Evolutionary conservation across 2,888 invertebrate species (phyloP).

Genomic region (Synanthedon vespiformis): DNA sequence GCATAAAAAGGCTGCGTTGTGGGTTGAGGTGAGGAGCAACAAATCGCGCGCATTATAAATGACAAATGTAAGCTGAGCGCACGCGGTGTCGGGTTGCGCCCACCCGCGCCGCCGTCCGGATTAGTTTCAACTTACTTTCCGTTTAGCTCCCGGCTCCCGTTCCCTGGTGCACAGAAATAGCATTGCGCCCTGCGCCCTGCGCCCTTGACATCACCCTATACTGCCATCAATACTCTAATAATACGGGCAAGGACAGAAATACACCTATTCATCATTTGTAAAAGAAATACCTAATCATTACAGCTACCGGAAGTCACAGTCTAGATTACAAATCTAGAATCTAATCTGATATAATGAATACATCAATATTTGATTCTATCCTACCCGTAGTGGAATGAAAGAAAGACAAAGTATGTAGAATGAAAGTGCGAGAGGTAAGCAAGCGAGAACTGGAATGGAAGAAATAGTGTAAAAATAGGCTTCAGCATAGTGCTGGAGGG

Average conservation of each 20-base stretch:
- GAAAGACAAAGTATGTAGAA: no score
- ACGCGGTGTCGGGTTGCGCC: constrained; percentile 61
- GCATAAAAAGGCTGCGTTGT: constrained; percentile 51
- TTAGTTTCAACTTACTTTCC: constrained; percentile 67
- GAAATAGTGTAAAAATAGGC: no score
- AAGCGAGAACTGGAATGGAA: no score
- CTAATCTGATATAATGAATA: no score
- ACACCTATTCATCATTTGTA: not conserved
- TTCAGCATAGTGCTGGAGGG: no score
- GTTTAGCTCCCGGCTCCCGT: constrained; percentile 30
- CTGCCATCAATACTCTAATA: constrained; percentile 38
- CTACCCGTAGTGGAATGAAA: no score
- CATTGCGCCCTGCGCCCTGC: constrained; percentile 50
- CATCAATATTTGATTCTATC: no score
- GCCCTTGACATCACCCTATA: constrained; percentile 43
- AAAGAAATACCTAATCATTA: not conserved
- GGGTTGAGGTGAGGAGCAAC: constrained; percentile 54
- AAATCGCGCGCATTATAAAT: constrained; percentile 70
- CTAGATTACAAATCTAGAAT: no score
- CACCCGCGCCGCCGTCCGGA: constrained; percentile 40
- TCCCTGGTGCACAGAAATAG: constrained; percentile 23
- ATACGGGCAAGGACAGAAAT: not conserved
- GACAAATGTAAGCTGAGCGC: constrained; percentile 66
- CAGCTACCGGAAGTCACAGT: no score
- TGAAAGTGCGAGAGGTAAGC: no score